Percentiles rank a stretch among this genome's conserved stretches.
These are phyloP conservation scores for Flexamia atlantica DNA, from an alignment of 2,888 invertebrate species.

Conservation along the genomic window DNA sequence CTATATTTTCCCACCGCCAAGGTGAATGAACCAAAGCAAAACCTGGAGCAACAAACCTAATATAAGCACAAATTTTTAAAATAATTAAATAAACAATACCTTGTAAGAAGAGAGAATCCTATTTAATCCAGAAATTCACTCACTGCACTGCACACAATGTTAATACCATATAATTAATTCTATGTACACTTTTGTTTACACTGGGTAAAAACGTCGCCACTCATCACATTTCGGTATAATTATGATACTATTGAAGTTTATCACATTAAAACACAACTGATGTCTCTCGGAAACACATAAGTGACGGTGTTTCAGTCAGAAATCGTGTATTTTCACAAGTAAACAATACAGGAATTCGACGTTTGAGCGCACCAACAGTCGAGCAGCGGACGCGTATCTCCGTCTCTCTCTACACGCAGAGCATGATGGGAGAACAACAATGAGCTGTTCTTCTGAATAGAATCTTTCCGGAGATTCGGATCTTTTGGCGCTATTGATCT, in stretches of 20 bases:
- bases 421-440: not conserved
- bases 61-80: not conserved
- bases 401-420: slow-evolving; percentile 9
- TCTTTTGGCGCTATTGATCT: not conserved
- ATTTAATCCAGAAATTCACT: not conserved
- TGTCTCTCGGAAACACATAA: not conserved
- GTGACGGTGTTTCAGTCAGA: not conserved
- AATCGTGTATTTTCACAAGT: slow-evolving; percentile 24
- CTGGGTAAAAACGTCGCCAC: not conserved
- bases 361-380: not conserved
- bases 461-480: slow-evolving; percentile 1
- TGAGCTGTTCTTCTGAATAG: not conserved
- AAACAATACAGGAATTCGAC: slow-evolving; percentile 18
- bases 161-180: not conserved
- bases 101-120: not conserved
- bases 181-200: slow-evolving; percentile 21
- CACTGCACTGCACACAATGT: slow-evolving; percentile 17
- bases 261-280: not conserved
- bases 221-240: not conserved
- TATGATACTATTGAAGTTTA: not conserved
- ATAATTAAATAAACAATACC: slow-evolving; percentile 6
- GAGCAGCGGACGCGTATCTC: slow-evolving; percentile 17
- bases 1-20: slow-evolving; percentile 1
- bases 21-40: slow-evolving; percentile 11
- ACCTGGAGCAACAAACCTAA: not conserved